Percentiles rank a stretch among this genome's conserved stretches.
Evolutionary conservation across 2,113 vertebrate species (phyloP).

Genomic region (Ginglymostoma cirratum): DNA sequence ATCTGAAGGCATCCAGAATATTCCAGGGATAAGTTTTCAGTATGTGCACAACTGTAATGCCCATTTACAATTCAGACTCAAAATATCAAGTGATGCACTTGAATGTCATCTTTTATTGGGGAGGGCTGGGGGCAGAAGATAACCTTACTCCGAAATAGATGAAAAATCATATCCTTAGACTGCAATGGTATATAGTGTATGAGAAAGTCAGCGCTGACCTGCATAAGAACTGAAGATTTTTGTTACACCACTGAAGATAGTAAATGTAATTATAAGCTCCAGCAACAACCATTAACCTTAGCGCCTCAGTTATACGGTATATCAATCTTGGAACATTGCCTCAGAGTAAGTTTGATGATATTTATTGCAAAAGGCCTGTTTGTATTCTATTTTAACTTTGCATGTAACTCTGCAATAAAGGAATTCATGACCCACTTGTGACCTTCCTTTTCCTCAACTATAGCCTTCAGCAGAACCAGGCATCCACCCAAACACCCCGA

Average conservation of each 20-base stretch:
- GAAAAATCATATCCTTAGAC: neutral
- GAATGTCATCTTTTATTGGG: neutral
- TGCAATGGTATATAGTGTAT: neutral
- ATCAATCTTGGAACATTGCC: constrained; percentile 7
- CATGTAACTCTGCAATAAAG: neutral
- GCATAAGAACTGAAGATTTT: neutral
- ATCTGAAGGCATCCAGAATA: neutral
- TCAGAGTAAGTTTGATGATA: no score
- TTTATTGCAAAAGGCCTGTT: neutral
- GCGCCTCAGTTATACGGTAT: neutral
- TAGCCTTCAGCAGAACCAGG: neutral
- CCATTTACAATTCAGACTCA: neutral
- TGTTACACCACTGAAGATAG: neutral
- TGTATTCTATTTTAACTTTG: neutral
- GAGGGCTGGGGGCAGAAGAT: neutral
- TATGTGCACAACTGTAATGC: neutral
- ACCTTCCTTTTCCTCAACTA: neutral
- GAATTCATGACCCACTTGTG: neutral
- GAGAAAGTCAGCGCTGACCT: neutral
- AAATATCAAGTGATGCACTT: neutral
- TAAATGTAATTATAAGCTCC: neutral
- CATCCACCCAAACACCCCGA: no score
- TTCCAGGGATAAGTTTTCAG: neutral
- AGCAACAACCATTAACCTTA: neutral
- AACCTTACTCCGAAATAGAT: neutral